Conservation (phyloP, 2,888 invertebrate genomes). For the Andrena dorsata region DNA sequence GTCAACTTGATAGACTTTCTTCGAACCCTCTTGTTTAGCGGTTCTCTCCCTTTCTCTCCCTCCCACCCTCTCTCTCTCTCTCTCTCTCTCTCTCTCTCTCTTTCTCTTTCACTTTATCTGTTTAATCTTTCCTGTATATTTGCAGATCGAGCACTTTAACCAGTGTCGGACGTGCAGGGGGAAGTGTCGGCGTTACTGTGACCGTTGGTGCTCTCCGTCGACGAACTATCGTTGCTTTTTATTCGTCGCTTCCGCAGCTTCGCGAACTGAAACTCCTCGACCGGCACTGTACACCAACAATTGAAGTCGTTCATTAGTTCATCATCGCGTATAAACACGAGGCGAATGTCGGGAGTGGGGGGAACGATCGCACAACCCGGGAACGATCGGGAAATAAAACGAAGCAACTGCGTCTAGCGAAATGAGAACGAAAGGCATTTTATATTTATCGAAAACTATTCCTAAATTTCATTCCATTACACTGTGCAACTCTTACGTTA, state of each 20-base stretch:
- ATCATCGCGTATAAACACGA: constrained; percentile 1
- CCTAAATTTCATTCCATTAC: constrained; percentile 59
- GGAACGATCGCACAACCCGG: constrained; percentile 13
- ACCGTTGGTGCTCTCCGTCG: constrained; percentile 84
- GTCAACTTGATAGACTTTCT: constrained; percentile 5
- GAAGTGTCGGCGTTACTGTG: constrained; percentile 82
- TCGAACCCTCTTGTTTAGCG: constrained; percentile 9
- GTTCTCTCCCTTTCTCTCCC: neutral
- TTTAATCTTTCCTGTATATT: constrained; percentile 35
- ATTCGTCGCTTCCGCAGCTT: constrained; percentile 83
- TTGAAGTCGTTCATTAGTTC: constrained; percentile 74
- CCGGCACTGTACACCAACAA: constrained; percentile 82
- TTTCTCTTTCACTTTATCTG: neutral
- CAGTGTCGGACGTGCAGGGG: constrained; percentile 82
- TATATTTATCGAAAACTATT: constrained; percentile 62
- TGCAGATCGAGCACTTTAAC: constrained; percentile 63
- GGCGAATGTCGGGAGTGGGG: constrained; percentile 26
- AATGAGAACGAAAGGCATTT: constrained; percentile 69
- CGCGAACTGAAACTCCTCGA: constrained; percentile 84
- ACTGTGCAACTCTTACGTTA: constrained; percentile 65
- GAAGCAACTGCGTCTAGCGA: constrained; percentile 51
- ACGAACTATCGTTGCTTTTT: constrained; percentile 84
- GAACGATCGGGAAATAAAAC: constrained; percentile 56
- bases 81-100: neutral
- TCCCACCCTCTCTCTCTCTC: too few relatives aligned